Conservation (phyloP, 2,797 vertebrate species). For the Meriones psammophilus region DNA sequence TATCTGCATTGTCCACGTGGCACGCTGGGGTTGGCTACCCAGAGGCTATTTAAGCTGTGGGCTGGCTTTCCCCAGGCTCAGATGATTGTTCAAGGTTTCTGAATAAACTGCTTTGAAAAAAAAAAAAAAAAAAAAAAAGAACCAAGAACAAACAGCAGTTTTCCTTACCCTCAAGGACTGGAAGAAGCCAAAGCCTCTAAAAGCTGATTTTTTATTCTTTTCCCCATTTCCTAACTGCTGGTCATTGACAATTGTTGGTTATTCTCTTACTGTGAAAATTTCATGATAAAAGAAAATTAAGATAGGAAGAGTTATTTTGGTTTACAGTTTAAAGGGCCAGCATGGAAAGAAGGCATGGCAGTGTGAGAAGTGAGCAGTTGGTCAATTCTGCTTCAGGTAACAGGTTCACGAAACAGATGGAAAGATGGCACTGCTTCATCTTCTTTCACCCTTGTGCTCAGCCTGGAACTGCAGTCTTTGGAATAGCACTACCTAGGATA, state of each 20-base stretch:
- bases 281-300: background rate
- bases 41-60: too few species aligned
- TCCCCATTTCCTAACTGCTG: background rate
- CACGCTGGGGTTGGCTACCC: too few species aligned
- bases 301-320: background rate
- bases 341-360: background rate
- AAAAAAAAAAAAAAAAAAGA: too few species aligned
- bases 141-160: background rate
- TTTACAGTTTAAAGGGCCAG: background rate
- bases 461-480: background rate
- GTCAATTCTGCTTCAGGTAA: too few species aligned
- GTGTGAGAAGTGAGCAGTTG: too few species aligned
- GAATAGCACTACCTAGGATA: background rate
- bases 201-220: background rate
- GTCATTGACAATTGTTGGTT: background rate
- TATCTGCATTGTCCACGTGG: too few species aligned
- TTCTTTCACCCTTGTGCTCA: too few species aligned
- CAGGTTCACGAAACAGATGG: background rate
- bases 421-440: background rate
- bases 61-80: too few species aligned
- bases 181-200: background rate
- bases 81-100: too few species aligned
- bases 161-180: accelerated
- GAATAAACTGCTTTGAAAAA: too few species aligned
- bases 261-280: background rate